phyloP scores from a whole-genome alignment of 2,888 invertebrate genomes.

The Drosophila histrio region DNA sequence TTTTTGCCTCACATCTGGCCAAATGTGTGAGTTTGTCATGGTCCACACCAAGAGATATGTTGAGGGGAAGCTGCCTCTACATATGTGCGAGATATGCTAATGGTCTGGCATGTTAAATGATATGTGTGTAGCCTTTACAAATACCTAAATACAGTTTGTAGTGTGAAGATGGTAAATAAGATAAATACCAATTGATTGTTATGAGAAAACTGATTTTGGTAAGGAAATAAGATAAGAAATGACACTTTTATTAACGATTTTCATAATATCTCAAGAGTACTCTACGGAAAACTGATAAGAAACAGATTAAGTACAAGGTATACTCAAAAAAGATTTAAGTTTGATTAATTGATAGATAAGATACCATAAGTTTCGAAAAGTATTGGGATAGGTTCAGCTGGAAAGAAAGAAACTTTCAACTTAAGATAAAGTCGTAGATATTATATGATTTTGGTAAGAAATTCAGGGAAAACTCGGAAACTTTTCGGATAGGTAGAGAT shows the following conservation, averaged over 20 bases:
- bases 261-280: background rate
- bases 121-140: background rate
- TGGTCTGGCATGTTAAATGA: slow-evolving; percentile 36
- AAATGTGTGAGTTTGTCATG: slow-evolving; percentile 48
- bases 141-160: slow-evolving; percentile 18
- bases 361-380: background rate
- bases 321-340: background rate
- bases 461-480: background rate
- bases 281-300: background rate
- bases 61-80: slow-evolving; percentile 9
- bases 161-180: slow-evolving; percentile 26
- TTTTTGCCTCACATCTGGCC: slow-evolving; percentile 59
- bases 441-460: too few species aligned
- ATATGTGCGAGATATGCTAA: slow-evolving; percentile 49
- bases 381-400: background rate
- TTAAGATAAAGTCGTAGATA: too few species aligned
- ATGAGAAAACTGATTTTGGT: slow-evolving; percentile 1
- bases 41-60: background rate
- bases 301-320: background rate
- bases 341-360: background rate
- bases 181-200: slow-evolving; percentile 6
- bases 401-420: too few species aligned
- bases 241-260: background rate
- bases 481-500: too few species aligned
- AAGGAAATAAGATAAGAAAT: background rate